Evolutionary conservation across 2,888 invertebrate species (phyloP).

Genomic region (Platycnemis pennipes): DNA sequence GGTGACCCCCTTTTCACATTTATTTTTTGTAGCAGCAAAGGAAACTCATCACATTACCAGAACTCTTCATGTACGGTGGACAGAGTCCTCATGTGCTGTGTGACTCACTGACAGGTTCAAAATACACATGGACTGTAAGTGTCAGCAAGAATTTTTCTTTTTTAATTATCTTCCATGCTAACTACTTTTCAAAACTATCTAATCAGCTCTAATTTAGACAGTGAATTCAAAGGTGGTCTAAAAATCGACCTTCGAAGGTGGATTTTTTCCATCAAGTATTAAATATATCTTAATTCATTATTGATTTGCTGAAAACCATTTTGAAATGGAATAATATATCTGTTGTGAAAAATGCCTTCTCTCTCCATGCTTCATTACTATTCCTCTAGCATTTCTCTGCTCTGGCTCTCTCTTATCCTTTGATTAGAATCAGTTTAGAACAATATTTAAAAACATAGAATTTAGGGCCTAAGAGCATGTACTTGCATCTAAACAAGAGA

Average conservation of each 20-base stretch:
- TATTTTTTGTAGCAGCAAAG: not conserved
- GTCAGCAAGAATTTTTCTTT: conserved; percentile 16
- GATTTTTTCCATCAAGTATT: not conserved
- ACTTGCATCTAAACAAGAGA: not conserved
- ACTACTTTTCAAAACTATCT: not conserved
- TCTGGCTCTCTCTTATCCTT: not conserved
- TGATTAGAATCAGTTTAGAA: not conserved
- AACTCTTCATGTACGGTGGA: not conserved
- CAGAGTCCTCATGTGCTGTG: conserved; percentile 18
- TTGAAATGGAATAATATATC: not conserved
- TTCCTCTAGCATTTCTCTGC: not conserved
- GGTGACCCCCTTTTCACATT: not conserved
- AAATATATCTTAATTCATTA: not conserved
- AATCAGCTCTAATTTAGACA: not conserved
- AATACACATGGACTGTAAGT: conserved; percentile 7
- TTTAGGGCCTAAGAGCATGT: not conserved
- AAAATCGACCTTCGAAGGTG: too few relatives aligned
- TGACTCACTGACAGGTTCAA: not conserved
- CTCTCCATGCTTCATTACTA: not conserved
- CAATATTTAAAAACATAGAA: not conserved
- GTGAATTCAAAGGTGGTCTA: not conserved
- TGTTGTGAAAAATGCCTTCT: not conserved
- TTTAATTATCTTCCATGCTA: not conserved
- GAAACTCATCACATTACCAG: not conserved
- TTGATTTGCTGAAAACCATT: not conserved